Evolutionary conservation across 2,888 invertebrate genomes (phyloP).

Genomic region (Stegophylla sp.): DNA sequence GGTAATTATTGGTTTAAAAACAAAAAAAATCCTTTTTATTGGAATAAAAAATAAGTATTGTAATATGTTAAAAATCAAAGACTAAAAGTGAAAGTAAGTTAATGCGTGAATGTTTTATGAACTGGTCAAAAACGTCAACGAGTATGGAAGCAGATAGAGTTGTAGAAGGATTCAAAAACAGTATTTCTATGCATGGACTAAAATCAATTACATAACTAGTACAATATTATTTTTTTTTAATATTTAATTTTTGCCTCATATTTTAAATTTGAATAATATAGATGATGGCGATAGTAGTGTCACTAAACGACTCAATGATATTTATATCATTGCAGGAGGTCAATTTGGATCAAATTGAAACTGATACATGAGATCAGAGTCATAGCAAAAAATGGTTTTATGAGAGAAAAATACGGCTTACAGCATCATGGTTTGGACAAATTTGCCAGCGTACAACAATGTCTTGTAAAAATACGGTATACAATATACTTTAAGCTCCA

Average conservation of each 20-base stretch:
- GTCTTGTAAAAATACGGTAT: constrained; percentile 10
- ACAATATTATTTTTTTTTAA: background rate
- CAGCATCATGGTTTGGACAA: constrained; percentile 10
- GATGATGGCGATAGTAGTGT: too few relatives aligned
- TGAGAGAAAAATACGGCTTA: background rate
- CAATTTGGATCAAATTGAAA: constrained; percentile 18
- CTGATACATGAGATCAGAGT: background rate
- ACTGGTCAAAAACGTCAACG: background rate
- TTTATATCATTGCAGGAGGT: background rate
- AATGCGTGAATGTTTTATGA: background rate
- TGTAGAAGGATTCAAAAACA: background rate
- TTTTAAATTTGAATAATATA: too few relatives aligned
- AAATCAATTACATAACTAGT: background rate
- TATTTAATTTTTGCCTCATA: too few relatives aligned
- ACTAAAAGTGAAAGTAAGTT: too few relatives aligned
- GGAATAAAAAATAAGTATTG: background rate
- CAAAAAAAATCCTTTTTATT: background rate
- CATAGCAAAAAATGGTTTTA: background rate
- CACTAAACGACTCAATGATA: too few relatives aligned
- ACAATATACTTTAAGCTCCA: constrained; percentile 12
- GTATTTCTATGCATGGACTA: background rate
- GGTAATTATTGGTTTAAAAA: background rate
- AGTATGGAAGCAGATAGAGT: background rate
- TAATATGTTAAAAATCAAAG: too few relatives aligned
- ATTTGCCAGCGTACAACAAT: background rate